A percentile compares a stretch with the other conserved stretches of the same genome.
These are phyloP conservation scores for Tychaedon coryphoeus DNA, from an alignment of 2,113 vertebrate species.

Conservation along the genomic window DNA sequence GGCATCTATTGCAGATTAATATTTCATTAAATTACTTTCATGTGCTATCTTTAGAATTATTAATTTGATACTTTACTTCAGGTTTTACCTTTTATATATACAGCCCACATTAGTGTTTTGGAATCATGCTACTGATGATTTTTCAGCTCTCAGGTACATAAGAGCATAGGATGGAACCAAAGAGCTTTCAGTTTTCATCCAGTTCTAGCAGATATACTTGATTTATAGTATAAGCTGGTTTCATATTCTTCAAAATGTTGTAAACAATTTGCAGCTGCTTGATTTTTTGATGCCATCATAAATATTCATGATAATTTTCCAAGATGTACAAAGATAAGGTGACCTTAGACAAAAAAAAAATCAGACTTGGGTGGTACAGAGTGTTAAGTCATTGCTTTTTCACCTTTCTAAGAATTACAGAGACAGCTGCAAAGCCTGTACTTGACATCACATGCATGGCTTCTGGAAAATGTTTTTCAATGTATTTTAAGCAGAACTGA, in stretches of 20 bases:
- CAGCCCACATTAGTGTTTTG: background rate
- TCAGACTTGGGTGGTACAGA: background rate
- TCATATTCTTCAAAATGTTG: constrained; percentile 56
- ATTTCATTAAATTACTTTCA: constrained; percentile 40
- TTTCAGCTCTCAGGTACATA: background rate
- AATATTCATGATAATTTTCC: constrained; percentile 58
- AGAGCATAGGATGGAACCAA: background rate
- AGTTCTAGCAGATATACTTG: constrained; percentile 33
- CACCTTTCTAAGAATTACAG: constrained; percentile 8
- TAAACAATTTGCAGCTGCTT: constrained; percentile 56
- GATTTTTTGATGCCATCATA: constrained; percentile 60
- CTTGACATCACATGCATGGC: background rate
- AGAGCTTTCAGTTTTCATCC: constrained; percentile 19
- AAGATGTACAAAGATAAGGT: constrained; percentile 58
- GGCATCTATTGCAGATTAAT: constrained; percentile 24
- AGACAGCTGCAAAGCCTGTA: constrained; percentile 14
- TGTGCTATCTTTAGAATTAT: background rate
- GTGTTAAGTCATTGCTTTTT: background rate
- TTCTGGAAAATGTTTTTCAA: background rate
- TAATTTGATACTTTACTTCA: background rate
- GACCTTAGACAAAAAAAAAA: constrained; percentile 44
- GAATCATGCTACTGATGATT: constrained; percentile 12
- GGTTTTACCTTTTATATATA: constrained; percentile 27
- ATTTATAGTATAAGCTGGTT: constrained; percentile 44
- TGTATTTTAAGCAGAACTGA: constrained; percentile 6